Evolutionary conservation across 92 coral and sea anemone genomes (phyloP).

Genomic region (Pocillopora grandis): DNA sequence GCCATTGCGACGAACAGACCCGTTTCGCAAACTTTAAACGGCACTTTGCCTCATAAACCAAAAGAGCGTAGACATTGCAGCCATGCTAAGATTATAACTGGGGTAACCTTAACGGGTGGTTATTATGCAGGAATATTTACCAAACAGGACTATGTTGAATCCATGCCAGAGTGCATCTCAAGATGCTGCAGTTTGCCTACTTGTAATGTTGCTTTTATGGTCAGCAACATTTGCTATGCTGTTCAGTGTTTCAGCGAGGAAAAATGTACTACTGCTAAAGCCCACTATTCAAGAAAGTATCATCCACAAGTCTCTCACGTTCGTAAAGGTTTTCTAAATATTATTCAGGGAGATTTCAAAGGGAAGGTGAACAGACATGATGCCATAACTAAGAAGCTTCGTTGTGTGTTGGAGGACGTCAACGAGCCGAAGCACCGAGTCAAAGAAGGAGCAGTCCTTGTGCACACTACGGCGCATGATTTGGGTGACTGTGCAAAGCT

Average conservation of each 20-base stretch:
- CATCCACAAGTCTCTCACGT: slow-evolving; percentile 71
- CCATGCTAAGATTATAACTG: slow-evolving; percentile 4
- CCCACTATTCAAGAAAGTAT: slow-evolving; percentile 61
- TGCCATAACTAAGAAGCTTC: neutral
- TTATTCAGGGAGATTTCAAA: neutral
- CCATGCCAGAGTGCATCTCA: slow-evolving; percentile 42
- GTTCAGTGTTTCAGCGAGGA: slow-evolving; percentile 62
- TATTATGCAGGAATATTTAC: slow-evolving; percentile 70
- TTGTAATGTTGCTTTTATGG: slow-evolving; percentile 66
- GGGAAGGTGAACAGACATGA: neutral
- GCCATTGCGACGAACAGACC: neutral
- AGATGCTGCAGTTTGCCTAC: slow-evolving; percentile 52
- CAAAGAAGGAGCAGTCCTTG: neutral
- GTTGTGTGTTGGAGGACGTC: slow-evolving; percentile 27
- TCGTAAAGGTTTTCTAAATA: neutral
- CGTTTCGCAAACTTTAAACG: neutral
- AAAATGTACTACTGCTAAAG: slow-evolving; percentile 56
- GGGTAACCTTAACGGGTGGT: slow-evolving; percentile 63
- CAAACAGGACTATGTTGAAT: slow-evolving; percentile 31
- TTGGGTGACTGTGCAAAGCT: slow-evolving; percentile 51
- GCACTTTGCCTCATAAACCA: neutral
- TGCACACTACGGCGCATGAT: slow-evolving; percentile 24
- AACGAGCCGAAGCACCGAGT: slow-evolving; percentile 25
- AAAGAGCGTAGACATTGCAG: slow-evolving; percentile 6
- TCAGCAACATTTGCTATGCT: slow-evolving; percentile 57